A percentile compares a stretch with the other conserved stretches of the same genome.
Evolutionary conservation across 2,888 invertebrate genomes (phyloP).

Genomic region (Sesia bembeciformis): DNA sequence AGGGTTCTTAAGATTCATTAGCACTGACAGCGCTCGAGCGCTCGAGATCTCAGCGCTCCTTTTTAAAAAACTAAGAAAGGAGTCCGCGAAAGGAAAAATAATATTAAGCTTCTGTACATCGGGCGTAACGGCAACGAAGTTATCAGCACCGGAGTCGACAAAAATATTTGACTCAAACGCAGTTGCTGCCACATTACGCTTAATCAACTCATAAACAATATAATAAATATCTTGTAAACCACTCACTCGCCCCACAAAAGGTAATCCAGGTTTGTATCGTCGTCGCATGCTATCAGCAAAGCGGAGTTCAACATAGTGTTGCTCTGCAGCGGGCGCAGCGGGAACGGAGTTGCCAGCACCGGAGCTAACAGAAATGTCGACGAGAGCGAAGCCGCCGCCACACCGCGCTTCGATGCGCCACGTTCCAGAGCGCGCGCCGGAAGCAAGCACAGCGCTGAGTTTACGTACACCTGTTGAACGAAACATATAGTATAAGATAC

Average conservation of each 20-base stretch:
- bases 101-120: too few species aligned
- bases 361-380: slow-evolving; percentile 70
- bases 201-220: too few species aligned
- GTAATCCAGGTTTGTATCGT: slow-evolving; percentile 78
- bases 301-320: slow-evolving; percentile 78
- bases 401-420: slow-evolving; percentile 73
- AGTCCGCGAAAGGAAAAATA: too few species aligned
- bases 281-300: slow-evolving; percentile 79
- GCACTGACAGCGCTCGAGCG: too few species aligned
- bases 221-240: not conserved
- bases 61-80: too few species aligned
- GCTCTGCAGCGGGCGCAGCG: slow-evolving; percentile 78
- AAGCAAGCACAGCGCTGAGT: slow-evolving; percentile 70
- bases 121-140: too few species aligned
- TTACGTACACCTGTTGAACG: slow-evolving; percentile 71
- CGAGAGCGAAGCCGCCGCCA: slow-evolving; percentile 71
- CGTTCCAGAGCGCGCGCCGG: slow-evolving; percentile 70
- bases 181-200: too few species aligned
- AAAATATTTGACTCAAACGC: too few species aligned
- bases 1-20: too few species aligned
- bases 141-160: too few species aligned
- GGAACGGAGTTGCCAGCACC: slow-evolving; percentile 49
- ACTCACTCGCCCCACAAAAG: slow-evolving; percentile 78
- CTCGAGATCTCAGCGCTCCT: too few species aligned
- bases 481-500: not conserved